Conservation (phyloP, 2,113 vertebrate species). For the Ciconia boyciana region DNA sequence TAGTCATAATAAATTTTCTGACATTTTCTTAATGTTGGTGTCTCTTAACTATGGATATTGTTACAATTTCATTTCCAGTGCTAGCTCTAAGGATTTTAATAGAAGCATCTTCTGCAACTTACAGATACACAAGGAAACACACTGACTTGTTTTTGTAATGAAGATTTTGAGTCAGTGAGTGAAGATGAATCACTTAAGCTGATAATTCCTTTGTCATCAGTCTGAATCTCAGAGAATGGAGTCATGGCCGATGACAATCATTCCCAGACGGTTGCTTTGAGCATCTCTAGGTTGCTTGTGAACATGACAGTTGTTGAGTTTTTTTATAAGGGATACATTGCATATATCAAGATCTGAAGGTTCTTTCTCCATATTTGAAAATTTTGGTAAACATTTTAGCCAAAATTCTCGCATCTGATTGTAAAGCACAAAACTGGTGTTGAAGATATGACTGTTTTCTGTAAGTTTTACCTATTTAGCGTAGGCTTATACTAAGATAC, state of each 20-base stretch:
- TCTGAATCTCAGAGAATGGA: background rate
- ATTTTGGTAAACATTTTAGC: background rate
- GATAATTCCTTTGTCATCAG: background rate
- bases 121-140: background rate
- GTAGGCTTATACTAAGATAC: background rate
- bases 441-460: background rate
- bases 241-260: background rate
- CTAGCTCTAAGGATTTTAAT: background rate
- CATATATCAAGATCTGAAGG: background rate
- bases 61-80: background rate
- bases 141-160: background rate
- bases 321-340: background rate
- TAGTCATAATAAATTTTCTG: background rate
- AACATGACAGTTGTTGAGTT: background rate
- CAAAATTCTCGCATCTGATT: background rate
- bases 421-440: background rate
- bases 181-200: background rate
- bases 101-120: background rate
- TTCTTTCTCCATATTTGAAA: background rate
- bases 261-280: background rate
- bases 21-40: background rate
- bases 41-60: background rate
- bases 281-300: background rate
- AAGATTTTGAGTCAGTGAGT: background rate
- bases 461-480: background rate